Base-by-base conservation (phyloP, 2,888 invertebrate species). In the Melipona beecheii region DNA sequence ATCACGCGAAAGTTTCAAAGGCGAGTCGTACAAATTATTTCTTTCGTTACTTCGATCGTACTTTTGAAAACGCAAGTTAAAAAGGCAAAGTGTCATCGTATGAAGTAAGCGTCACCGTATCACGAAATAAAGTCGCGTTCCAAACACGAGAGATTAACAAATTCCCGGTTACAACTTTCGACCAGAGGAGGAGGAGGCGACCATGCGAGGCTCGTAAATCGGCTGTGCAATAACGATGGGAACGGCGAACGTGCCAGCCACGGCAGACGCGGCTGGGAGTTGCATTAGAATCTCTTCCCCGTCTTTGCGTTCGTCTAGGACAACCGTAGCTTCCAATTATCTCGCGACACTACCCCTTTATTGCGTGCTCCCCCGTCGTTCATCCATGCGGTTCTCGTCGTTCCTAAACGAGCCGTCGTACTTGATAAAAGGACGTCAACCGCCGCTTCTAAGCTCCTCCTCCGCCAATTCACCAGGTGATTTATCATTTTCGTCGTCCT, bases 311-410 rank as follows among this genome's bases (percentile, higher is more conserved):
- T 84, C 87, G 83, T 87, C 88, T 83, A 84, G 86, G 83, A 83
- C 84, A 81, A 86, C 81, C 90, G 91, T 92, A 91, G 88, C 86
- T 92, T 90, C 90, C 91, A 92, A 92, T 92, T 91, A 92, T 91
- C 88, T 84, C 87, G 83, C 89, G 88, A 91, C 90, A 86, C 90
- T 88, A 89, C 85, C 87, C 91, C 91, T 90, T 91, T 91, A 91
- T 91, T 90, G 90, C 90, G 85, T 85, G 88, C 87, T 87, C 78
- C 87, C 84, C 85, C 83, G 83, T 75, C 84, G 84, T 88, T 84
- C 88, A 88, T 90, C 89, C 91, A 84, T 90, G 87, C 81, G 87
- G 85, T 89, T 89, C 87, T 80, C 83, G 85, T 81, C 80, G 78
- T 87, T 85, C 86, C 87, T 87, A 89, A 90, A 90, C 87, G 89